Conservation (phyloP, 2,888 invertebrate species). For the Kryphioiulus occultus region DNA sequence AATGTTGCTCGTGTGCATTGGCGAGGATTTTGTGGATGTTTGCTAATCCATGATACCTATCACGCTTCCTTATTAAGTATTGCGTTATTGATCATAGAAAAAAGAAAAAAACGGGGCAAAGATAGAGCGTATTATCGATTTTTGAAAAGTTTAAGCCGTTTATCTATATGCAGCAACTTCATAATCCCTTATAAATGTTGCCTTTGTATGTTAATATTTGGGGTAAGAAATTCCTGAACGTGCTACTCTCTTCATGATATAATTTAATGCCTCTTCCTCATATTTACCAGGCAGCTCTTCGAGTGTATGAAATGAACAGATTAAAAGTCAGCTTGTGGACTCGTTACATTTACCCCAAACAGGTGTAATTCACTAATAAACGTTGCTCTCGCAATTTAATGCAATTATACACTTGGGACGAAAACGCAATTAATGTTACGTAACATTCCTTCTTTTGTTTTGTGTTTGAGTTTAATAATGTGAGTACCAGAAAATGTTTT, state of each 20-base stretch:
- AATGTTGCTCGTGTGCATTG: neutral
- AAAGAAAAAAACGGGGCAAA: neutral
- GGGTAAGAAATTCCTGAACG: neutral
- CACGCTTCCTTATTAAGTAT: neutral
- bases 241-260: neutral
- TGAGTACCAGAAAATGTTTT: neutral
- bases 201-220: neutral
- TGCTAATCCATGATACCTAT: conserved; percentile 21
- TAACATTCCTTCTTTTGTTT: neutral
- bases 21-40: neutral
- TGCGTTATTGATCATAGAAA: neutral
- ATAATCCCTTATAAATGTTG: conserved; percentile 31
- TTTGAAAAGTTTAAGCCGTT: neutral
- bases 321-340: neutral
- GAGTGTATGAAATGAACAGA: neutral
- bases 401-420: neutral
- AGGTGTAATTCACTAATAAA: conserved; percentile 9
- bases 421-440: neutral
- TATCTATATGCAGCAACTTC: neutral
- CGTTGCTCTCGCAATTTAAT: neutral
- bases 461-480: neutral
- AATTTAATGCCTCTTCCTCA: neutral
- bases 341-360: neutral
- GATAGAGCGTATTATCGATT: neutral
- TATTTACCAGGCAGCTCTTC: neutral